Conservation (phyloP, 1,140 invertebrate species). For the Leptinotarsa defecta region DNA sequence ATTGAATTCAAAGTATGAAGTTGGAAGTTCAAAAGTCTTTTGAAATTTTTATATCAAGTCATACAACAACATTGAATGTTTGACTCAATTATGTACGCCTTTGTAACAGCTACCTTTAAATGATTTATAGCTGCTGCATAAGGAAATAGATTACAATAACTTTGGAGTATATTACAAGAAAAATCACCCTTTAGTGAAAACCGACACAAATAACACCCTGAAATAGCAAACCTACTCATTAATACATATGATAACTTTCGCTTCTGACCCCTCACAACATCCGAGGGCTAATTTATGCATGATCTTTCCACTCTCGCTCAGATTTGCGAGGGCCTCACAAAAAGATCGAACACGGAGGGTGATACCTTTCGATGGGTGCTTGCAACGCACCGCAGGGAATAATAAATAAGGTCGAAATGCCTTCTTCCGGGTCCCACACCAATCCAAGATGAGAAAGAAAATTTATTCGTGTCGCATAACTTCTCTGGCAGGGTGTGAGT, state of each 20-base stretch:
- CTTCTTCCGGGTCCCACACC: conserved; percentile 25
- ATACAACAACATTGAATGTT: no score
- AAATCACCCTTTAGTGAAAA: no score
- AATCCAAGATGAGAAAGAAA: conserved; percentile 12
- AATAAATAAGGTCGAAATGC: conserved; percentile 14
- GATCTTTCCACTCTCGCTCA: conserved; percentile 4
- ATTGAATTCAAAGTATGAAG: no score
- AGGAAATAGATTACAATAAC: no score
- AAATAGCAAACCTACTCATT: no score
- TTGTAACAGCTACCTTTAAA: no score
- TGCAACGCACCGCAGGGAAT: conserved; percentile 1
- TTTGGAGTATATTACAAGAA: no score
- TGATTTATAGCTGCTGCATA: no score
- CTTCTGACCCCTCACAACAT: not conserved
- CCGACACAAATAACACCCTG: no score
- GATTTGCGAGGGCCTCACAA: conserved; percentile 1
- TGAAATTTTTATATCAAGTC: no score
- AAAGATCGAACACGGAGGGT: not conserved
- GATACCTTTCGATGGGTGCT: conserved; percentile 1
- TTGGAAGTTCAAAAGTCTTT: no score
- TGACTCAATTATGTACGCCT: no score
- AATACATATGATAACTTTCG: not conserved
- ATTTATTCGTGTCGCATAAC: conserved; percentile 6
- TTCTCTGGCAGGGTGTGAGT: not conserved
- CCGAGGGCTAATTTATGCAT: not conserved